Base-by-base conservation (phyloP, 2,797 vertebrate species). In the Gymnodraco acuticeps region DNA sequence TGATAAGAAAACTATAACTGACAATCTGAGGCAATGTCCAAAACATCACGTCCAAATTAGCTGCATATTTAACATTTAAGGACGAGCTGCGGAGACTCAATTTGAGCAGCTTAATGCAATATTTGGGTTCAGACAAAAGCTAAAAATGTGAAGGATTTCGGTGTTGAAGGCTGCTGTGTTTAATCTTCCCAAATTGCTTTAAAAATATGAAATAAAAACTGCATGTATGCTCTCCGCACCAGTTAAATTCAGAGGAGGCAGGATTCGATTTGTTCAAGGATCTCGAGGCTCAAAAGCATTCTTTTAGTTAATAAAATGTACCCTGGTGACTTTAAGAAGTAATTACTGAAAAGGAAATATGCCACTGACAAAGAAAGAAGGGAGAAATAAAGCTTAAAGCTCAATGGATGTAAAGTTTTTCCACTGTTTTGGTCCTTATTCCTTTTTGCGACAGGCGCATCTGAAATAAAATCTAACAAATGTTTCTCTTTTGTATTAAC, bases 221-320 rank as follows among this genome's bases (percentile, higher is more conserved):
- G 23, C 75, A 79, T 80, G 75, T 75, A 70, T 54, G 47, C 70
- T 58, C 48, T 0, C 23, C 76, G 66, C 60, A 62, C 64, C 48
- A 45, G 74, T 71, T 54, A 38, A 82, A 73, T 70, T 56, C 47
- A 70, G 56, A 68, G 53, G 58, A 65, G 61, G 65, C 65, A 58
- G 60, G 59, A 0, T 41, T 54, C 17, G 13, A 73, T 68, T 73
- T 77, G 64, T 83, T 89, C 83, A 89, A 86, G 79, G 82, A 82
- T 69, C 19, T 81, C 65, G 33, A 68, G 27, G 41, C 56, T 73
- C 52, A 69, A 17, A 46, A 38, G 16, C 60, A 75, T 86, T 78
- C 65, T 75, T 80, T 61, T 59, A 64, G 52, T 66, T 68, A 16
- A 81, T 77, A 68, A 86, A 86, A 74, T 43, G 17, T 51, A 55